Conservation (phyloP, 2,113 vertebrate species). For the Ammodytes marinus region DNA sequence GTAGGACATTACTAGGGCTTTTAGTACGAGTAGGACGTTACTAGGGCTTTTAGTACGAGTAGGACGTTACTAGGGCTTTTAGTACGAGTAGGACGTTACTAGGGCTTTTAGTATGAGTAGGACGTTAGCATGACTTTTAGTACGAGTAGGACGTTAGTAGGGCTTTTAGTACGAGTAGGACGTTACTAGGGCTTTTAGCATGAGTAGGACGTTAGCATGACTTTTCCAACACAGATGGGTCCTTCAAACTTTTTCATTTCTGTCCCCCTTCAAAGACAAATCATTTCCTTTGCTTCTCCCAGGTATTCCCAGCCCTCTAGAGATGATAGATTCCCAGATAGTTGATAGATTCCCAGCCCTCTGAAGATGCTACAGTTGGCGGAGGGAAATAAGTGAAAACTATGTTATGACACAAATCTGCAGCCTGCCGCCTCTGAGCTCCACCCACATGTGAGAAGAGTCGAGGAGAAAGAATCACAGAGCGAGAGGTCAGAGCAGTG, state of each 20-base stretch:
- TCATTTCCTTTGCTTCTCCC: neutral
- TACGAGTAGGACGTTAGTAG: too few species aligned
- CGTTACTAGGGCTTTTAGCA: too few species aligned
- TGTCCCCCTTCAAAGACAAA: neutral
- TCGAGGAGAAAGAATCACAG: slow-evolving; percentile 24
- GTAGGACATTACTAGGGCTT: too few species aligned
- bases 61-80: too few species aligned
- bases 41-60: too few species aligned
- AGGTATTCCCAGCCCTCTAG: neutral
- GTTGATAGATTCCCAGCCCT: neutral
- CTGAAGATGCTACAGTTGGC: slow-evolving; percentile 12
- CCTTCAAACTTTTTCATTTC: neutral
- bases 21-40: too few species aligned
- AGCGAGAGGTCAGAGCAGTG: slow-evolving; percentile 32
- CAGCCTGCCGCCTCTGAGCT: slow-evolving; percentile 40
- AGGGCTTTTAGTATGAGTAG: too few species aligned
- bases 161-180: too few species aligned
- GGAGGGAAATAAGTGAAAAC: slow-evolving; percentile 13
- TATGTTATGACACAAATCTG: slow-evolving; percentile 7
- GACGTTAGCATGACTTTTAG: too few species aligned
- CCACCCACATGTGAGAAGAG: slow-evolving; percentile 56
- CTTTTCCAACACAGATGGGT: neutral
- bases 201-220: too few species aligned
- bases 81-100: too few species aligned
- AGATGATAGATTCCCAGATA: slow-evolving; percentile 12